phyloP scores from a whole-genome alignment of 2,113 vertebrate species.

The Girardinichthys multiradiatus region DNA sequence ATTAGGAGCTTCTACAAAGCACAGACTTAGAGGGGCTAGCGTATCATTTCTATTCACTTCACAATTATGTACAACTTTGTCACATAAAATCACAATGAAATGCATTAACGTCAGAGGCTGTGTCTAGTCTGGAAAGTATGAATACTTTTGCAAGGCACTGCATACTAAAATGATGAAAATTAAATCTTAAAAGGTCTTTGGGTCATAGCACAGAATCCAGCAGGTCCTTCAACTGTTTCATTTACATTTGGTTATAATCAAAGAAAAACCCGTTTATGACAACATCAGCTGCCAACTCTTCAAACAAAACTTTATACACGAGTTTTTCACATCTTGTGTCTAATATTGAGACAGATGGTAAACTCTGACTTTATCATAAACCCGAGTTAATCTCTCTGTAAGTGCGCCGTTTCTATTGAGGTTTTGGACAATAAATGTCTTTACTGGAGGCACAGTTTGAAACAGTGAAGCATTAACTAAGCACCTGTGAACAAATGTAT shows the following conservation, averaged over 20 bases:
- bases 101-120: not conserved
- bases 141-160: not conserved
- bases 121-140: not conserved
- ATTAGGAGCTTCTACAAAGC: no score
- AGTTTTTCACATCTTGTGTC: not conserved
- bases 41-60: not conserved
- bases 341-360: not conserved
- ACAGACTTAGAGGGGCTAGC: no score
- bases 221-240: not conserved
- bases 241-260: not conserved
- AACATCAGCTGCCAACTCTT: no score
- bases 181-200: not conserved
- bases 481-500: constrained; percentile 29
- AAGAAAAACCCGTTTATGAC: not conserved
- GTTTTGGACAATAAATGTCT: not conserved
- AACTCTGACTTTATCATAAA: not conserved
- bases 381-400: not conserved
- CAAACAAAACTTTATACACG: not conserved
- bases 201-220: not conserved
- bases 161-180: not conserved
- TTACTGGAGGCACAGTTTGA: constrained; percentile 1
- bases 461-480: constrained; percentile 20
- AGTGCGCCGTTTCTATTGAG: not conserved
- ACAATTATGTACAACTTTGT: not conserved
- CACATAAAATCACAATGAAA: not conserved